Base-by-base conservation (phyloP, 1,140 invertebrate genomes). In the Antheraea pernyi region DNA sequence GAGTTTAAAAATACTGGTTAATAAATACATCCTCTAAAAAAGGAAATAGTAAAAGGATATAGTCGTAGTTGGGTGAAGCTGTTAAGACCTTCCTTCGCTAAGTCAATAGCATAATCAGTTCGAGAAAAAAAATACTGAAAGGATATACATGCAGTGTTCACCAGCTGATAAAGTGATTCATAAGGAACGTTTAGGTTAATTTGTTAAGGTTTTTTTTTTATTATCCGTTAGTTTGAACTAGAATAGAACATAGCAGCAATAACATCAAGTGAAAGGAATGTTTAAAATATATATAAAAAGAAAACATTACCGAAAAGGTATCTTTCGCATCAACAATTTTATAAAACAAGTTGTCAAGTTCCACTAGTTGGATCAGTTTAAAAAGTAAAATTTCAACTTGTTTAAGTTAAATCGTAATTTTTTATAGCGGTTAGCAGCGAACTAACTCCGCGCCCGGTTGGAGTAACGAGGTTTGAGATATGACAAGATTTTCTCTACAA, bases 331-430 rank as follows among this genome's bases (percentile, higher is more conserved):
- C 7, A 63, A 37, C 3, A 37, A 1, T 61, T 61, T 74, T 79
- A 75, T 79, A 68, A 65, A 72, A 77, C 72, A 70, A 70, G 69
- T 68, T 67, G 60, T 16, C 58, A n/a, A 61, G 65, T 65, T 39
- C 39, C 46, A 30, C 30, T 75, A 69, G 71, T 72, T 66, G 72
- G 69, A 75, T 78, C 72, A 75, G 70, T 74, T 76, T 67, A 62
- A 75, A 72, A 75, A 76, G 75, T 75, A 77, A 78, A 78, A 83
- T 81, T 80, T 78, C 76, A 77, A 76, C 74, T 79, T 78, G 75
- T 78, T 83, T 75, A 78, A 82, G 72, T 82, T 78, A 75, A 76
- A 77, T 77, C 79, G 76, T 82, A 81, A 82, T 72, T 81, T 84
- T 84, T 84, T 81, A 82, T 77, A 68, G 74, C 67, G 37, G 72